These are phyloP conservation scores for Microplitis mediator DNA, from an alignment of 1,140 invertebrate species.

Conservation along the genomic window DNA sequence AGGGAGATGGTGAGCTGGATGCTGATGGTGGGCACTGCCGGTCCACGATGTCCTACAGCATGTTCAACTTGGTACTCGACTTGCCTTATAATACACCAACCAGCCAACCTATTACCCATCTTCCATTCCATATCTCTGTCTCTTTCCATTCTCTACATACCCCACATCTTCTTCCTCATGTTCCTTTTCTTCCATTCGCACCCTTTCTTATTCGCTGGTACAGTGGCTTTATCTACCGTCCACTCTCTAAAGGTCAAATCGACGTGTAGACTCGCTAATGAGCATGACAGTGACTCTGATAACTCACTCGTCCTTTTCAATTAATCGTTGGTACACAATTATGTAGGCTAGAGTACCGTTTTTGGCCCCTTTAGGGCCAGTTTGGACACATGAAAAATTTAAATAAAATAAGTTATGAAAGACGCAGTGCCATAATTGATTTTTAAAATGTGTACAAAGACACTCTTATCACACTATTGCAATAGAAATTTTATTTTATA, in stretches of 20 bases:
- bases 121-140: neutral
- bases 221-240: constrained; percentile 14
- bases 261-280: constrained; percentile 27
- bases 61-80: constrained; percentile 32
- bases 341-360: too few species aligned
- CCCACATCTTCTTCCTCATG: neutral
- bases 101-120: neutral
- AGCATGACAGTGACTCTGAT: constrained; percentile 11
- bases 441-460: too few species aligned
- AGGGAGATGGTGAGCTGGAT: neutral
- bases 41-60: constrained; percentile 27
- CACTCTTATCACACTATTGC: too few species aligned
- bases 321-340: neutral
- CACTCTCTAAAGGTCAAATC: constrained; percentile 15
- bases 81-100: constrained; percentile 13
- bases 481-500: too few species aligned
- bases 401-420: too few species aligned
- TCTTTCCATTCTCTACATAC: neutral
- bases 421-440: too few species aligned
- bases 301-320: constrained; percentile 3
- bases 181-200: constrained; percentile 17
- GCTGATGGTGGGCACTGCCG: neutral
- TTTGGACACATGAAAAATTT: too few species aligned
- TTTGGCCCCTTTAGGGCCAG: too few species aligned
- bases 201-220: neutral